These are phyloP conservation scores for Drosophila hydei DNA, from an alignment of 1,140 invertebrate genomes.

Conservation along the genomic window DNA sequence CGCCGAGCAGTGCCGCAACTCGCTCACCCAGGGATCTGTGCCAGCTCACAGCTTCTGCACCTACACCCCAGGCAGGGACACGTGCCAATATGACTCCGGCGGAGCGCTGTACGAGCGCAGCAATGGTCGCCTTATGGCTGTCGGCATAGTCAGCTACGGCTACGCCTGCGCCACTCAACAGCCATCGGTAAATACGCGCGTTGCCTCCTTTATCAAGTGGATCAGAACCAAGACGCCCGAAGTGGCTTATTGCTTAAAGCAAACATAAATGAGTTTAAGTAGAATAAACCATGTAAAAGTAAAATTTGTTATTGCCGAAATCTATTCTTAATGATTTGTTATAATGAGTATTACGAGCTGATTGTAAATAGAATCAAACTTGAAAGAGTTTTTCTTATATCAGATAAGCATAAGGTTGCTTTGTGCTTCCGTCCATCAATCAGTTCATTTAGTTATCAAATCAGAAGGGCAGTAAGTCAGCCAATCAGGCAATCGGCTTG, in stretches of 20 bases:
- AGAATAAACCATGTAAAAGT: background rate
- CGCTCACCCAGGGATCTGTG: conserved; percentile 14
- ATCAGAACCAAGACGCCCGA: conserved; percentile 85
- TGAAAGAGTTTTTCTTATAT: too few relatives aligned
- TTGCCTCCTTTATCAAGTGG: conserved; percentile 88
- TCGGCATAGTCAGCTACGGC: conserved; percentile 88
- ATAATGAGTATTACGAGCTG: too few relatives aligned
- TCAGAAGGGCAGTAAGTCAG: too few relatives aligned
- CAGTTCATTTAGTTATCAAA: too few relatives aligned
- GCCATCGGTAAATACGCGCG: conserved; percentile 88
- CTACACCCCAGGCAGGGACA: conserved; percentile 72
- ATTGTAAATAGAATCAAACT: too few relatives aligned
- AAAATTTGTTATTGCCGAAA: too few relatives aligned
- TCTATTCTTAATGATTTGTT: too few relatives aligned
- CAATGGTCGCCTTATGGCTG: conserved; percentile 77
- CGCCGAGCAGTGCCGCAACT: conserved; percentile 46
- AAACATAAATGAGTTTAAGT: background rate
- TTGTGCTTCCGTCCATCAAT: too few relatives aligned
- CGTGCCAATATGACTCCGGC: conserved; percentile 81
- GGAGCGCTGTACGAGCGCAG: conserved; percentile 73
- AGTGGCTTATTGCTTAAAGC: conserved; percentile 68
- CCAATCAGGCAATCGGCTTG: too few relatives aligned
- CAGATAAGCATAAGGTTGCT: too few relatives aligned
- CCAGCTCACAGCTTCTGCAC: conserved; percentile 73
- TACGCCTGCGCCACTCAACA: conserved; percentile 85